Percentiles rank a stretch among this genome's conserved stretches.
Conservation (phyloP, 2,888 invertebrate genomes). For the Campoplex nolae region DNA sequence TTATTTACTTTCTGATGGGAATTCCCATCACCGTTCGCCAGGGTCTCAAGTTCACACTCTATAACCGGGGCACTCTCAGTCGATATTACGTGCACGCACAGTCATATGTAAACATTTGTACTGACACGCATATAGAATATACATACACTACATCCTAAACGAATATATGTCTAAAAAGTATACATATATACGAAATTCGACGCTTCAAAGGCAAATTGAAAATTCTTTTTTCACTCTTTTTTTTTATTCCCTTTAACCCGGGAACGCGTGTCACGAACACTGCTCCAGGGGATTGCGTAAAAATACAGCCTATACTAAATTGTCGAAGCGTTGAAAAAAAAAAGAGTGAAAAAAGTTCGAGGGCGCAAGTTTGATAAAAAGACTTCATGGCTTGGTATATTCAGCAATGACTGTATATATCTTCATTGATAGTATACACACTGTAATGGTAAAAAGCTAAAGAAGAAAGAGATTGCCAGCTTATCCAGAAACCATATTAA, state of each 20-base stretch:
- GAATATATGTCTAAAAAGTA: neutral
- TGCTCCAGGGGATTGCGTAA: slow-evolving; percentile 43
- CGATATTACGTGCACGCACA: slow-evolving; percentile 1
- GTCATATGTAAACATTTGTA: neutral
- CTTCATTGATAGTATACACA: slow-evolving; percentile 42
- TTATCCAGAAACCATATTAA: slow-evolving; percentile 60
- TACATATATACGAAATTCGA: slow-evolving; percentile 17
- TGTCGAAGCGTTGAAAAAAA: slow-evolving; percentile 39
- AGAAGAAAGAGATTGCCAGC: slow-evolving; percentile 31
- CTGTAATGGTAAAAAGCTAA: slow-evolving; percentile 4
- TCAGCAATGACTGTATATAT: slow-evolving; percentile 33
- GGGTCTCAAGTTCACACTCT: slow-evolving; percentile 17
- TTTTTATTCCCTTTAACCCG: slow-evolving; percentile 23
- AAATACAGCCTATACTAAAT: slow-evolving; percentile 33
- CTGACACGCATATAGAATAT: neutral
- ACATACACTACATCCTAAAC: neutral
- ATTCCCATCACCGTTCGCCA: neutral
- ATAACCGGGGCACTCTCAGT: slow-evolving; percentile 17
- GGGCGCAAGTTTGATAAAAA: slow-evolving; percentile 61
- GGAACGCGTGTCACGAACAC: slow-evolving; percentile 45
- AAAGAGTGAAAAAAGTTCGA: slow-evolving; percentile 19
- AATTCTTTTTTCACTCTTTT: slow-evolving; percentile 33
- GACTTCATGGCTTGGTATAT: slow-evolving; percentile 58
- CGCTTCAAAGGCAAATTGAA: slow-evolving; percentile 51
- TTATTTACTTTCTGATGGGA: neutral